Evolutionary conservation across 2,797 vertebrate species (phyloP).

Genomic region (Tragelaphus eurycerus): DNA sequence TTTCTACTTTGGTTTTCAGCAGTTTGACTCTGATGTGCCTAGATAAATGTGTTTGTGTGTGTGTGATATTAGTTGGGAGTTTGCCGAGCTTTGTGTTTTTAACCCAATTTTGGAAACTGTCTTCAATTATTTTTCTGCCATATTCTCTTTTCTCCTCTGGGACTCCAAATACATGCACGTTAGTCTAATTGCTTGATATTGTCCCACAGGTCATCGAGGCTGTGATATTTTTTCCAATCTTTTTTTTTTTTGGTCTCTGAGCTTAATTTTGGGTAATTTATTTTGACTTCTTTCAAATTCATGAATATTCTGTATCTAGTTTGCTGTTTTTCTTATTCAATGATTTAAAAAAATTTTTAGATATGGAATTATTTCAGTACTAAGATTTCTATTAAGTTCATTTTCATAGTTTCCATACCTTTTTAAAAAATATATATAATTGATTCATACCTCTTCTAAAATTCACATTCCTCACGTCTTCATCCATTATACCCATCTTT

Average conservation of each 20-base stretch:
- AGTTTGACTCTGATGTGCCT: not conserved
- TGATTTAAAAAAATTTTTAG: not conserved
- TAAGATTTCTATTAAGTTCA: not conserved
- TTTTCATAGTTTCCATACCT: slow-evolving; percentile 4
- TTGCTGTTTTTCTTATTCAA: not conserved
- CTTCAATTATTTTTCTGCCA: slow-evolving; percentile 9
- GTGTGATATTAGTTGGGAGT: not conserved
- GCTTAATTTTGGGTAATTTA: slow-evolving; percentile 8
- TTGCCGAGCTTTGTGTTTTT: slow-evolving; percentile 13
- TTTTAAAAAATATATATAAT: not conserved
- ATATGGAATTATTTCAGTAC: not conserved
- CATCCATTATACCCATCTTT: not conserved
- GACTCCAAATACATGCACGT: not conserved
- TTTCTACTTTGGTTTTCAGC: slow-evolving; percentile 26
- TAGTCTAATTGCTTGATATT: not conserved
- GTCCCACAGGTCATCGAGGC: not conserved
- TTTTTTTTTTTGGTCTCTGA: not conserved
- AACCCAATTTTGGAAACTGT: not conserved
- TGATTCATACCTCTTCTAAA: not conserved
- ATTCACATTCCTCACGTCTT: not conserved
- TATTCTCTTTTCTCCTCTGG: not conserved
- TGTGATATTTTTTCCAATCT: not conserved
- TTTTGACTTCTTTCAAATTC: not conserved
- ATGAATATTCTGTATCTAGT: not conserved
- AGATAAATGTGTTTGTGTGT: not conserved